These are phyloP conservation scores for Sinocyclocheilus maitianheensis DNA, from an alignment of 2,113 vertebrate species.

Conservation along the genomic window DNA sequence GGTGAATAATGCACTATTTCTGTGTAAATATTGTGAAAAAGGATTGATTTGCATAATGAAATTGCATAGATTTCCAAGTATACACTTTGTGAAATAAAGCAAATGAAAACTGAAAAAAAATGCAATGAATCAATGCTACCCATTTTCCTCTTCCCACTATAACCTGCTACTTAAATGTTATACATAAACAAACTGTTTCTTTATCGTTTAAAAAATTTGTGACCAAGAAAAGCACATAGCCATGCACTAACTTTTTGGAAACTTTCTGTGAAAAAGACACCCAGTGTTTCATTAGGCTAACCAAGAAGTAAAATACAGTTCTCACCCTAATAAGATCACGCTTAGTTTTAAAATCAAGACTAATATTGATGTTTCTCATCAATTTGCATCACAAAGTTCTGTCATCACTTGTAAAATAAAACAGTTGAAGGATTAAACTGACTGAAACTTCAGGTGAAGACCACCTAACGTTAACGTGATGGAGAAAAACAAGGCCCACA, in stretches of 20 bases:
- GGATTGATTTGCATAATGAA: neutral
- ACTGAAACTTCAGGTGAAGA: neutral
- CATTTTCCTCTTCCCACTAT: neutral
- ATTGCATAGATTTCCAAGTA: neutral
- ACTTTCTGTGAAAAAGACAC: neutral
- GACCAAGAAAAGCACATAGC: neutral
- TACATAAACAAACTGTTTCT: neutral
- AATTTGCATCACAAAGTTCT: neutral
- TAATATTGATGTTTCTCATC: neutral
- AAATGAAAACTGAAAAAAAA: neutral
- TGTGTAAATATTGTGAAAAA: neutral
- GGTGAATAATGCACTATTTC: neutral
- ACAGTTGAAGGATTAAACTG: too few species aligned
- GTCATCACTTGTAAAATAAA: neutral
- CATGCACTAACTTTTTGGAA: neutral
- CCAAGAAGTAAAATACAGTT: neutral
- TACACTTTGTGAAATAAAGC: neutral
- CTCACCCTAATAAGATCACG: neutral
- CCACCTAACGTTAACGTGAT: neutral
- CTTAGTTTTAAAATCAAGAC: neutral
- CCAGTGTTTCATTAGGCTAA: neutral
- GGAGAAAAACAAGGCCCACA: conserved; percentile 20
- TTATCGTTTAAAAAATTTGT: neutral
- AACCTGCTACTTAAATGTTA: neutral
- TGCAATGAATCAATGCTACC: neutral